Conservation (phyloP, 2,888 invertebrate species). For the Blomia tropicalis region DNA sequence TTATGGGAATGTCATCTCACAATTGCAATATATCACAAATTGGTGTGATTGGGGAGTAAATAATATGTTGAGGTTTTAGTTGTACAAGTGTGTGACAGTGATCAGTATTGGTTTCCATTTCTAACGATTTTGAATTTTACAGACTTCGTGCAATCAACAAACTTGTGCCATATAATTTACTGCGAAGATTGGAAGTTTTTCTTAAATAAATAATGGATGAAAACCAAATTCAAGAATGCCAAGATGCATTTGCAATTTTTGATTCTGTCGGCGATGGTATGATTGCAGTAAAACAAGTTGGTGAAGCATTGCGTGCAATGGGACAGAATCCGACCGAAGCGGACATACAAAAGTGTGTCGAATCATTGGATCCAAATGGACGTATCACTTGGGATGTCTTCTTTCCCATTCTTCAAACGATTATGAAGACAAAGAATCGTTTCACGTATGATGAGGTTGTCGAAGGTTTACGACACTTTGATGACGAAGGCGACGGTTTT, state of each 20-base stretch:
- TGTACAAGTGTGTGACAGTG: too few relatives aligned
- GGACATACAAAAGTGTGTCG: conserved; percentile 91
- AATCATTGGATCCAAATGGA: conserved; percentile 44
- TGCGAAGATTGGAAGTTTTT: too few relatives aligned
- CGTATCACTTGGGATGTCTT: conserved; percentile 96
- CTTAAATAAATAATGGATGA: too few relatives aligned
- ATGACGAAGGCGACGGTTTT: conserved; percentile 96
- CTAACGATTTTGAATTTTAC: too few relatives aligned
- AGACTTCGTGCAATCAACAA: too few relatives aligned
- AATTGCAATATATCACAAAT: too few relatives aligned
- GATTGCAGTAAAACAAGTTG: conserved; percentile 87
- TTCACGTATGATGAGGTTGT: conserved; percentile 95
- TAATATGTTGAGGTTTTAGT: too few relatives aligned
- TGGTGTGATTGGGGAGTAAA: too few relatives aligned
- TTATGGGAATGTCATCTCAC: too few relatives aligned
- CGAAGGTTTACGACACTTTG: conserved; percentile 92
- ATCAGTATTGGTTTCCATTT: too few relatives aligned
- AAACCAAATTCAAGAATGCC: background rate
- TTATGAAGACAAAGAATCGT: conserved; percentile 77
- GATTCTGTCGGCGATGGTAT: conserved; percentile 95
- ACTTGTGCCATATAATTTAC: too few relatives aligned
- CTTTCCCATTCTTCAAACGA: conserved; percentile 85
- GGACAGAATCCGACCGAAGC: conserved; percentile 98
- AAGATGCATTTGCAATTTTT: conserved; percentile 90
- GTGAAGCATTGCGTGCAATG: conserved; percentile 84